Evolutionary conservation across 2,888 invertebrate species (phyloP).

Genomic region (Troglohyphantes excavatus): DNA sequence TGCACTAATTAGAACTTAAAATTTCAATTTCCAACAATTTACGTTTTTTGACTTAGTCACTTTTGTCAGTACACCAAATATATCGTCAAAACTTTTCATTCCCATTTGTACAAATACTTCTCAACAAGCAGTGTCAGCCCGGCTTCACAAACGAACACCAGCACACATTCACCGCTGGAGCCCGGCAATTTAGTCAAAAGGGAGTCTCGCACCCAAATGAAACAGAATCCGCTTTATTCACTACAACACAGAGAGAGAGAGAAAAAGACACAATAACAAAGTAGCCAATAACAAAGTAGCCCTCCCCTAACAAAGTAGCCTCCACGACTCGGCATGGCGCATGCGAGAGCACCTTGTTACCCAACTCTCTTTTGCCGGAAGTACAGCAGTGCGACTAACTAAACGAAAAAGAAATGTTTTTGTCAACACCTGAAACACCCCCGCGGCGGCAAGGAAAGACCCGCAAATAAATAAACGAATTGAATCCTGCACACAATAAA

Average conservation of each 20-base stretch:
- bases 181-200: neutral
- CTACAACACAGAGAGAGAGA: neutral
- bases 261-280: neutral
- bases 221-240: neutral
- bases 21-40: no score
- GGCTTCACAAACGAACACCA: neutral
- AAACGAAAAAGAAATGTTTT: constrained; percentile 29
- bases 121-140: neutral
- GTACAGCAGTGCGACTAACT: constrained; percentile 28
- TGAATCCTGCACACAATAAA: neutral
- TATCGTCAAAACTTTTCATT: no score
- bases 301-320: no score
- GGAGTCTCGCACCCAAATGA: neutral
- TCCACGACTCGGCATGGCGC: neutral
- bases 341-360: constrained; percentile 3
- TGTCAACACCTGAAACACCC: constrained; percentile 39
- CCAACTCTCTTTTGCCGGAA: constrained; percentile 21
- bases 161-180: neutral
- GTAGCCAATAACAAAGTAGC: no score
- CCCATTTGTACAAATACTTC: no score
- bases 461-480: neutral
- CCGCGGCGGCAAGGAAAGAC: neutral
- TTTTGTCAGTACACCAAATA: no score
- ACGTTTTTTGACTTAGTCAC: no score
- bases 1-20: no score